Percentiles rank a stretch among this genome's conserved stretches.
phyloP scores from a whole-genome alignment of 2,888 invertebrate species.

The Litoditis marina region DNA sequence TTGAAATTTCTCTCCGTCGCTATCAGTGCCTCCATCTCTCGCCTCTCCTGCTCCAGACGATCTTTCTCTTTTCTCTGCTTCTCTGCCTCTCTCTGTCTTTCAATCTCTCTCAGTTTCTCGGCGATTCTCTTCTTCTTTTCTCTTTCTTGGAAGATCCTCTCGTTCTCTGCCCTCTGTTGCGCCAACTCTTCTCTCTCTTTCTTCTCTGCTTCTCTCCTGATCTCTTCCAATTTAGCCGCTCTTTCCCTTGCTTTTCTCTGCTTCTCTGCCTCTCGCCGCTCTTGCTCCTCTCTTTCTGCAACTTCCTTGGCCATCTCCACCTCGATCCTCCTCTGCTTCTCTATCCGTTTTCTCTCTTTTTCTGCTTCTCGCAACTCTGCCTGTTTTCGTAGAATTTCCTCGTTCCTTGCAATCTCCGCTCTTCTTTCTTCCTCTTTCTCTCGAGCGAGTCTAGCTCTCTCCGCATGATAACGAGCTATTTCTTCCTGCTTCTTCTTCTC shows the following conservation, averaged over 20 bases:
- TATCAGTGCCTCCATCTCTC: not conserved
- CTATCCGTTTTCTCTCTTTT: not conserved
- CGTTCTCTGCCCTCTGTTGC: conserved; percentile 6
- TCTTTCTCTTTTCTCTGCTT: conserved; percentile 8
- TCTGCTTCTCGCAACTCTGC: not conserved
- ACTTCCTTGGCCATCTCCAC: no score
- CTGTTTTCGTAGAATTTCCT: not conserved
- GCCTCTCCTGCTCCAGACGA: not conserved
- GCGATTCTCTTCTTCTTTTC: conserved; percentile 15
- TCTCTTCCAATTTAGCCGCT: no score
- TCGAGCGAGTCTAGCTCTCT: no score
- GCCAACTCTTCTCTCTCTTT: not conserved
- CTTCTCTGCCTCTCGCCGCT: not conserved
- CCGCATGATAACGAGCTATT: no score
- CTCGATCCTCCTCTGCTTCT: not conserved
- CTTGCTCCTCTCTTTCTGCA: not conserved
- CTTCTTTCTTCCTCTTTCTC: not conserved
- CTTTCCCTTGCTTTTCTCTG: conserved; percentile 5
- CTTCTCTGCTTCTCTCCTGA: no score
- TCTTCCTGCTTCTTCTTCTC: no score
- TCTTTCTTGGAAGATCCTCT: conserved; percentile 7
- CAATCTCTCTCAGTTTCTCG: conserved; percentile 17
- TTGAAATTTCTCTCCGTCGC: not conserved
- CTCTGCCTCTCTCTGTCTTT: conserved; percentile 16
- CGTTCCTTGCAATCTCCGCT: conserved; percentile 6